Percentiles rank a stretch among this genome's conserved stretches.
These are phyloP conservation scores for Polyommatus icarus DNA, from an alignment of 2,888 invertebrate species.

Conservation along the genomic window DNA sequence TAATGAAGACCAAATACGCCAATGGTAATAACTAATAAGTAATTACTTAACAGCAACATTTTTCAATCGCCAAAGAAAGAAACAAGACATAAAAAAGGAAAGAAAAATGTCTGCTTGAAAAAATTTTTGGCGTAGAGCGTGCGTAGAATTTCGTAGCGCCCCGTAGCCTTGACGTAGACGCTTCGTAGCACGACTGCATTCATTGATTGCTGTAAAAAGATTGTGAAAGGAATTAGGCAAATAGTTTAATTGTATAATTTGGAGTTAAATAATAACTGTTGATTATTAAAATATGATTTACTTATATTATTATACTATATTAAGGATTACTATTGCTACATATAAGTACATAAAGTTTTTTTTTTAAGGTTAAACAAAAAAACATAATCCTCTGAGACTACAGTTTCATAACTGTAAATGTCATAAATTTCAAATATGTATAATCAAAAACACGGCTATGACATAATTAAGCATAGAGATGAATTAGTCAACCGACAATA, in stretches of 20 bases:
- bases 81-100: not conserved
- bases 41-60: too few relatives aligned
- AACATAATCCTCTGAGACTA: too few relatives aligned
- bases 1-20: too few relatives aligned
- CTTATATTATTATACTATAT: too few relatives aligned
- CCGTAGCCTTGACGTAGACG: not conserved
- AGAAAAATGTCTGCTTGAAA: not conserved
- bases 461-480: not conserved
- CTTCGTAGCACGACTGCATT: not conserved
- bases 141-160: not conserved
- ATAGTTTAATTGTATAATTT: not conserved
- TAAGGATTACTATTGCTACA: too few relatives aligned
- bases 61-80: not conserved
- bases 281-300: too few relatives aligned
- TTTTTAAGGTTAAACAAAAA: too few relatives aligned
- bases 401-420: too few relatives aligned
- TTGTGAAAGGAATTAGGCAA: not conserved
- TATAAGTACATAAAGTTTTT: too few relatives aligned
- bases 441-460: not conserved
- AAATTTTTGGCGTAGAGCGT: not conserved
- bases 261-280: too few relatives aligned
- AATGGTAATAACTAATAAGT: too few relatives aligned
- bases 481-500: constrained; percentile 18
- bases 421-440: not conserved
- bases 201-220: not conserved